A percentile compares a stretch with the other conserved stretches of the same genome.
These are phyloP conservation scores for Drosophila putrida DNA, from an alignment of 2,888 invertebrate species.

Conservation along the genomic window DNA sequence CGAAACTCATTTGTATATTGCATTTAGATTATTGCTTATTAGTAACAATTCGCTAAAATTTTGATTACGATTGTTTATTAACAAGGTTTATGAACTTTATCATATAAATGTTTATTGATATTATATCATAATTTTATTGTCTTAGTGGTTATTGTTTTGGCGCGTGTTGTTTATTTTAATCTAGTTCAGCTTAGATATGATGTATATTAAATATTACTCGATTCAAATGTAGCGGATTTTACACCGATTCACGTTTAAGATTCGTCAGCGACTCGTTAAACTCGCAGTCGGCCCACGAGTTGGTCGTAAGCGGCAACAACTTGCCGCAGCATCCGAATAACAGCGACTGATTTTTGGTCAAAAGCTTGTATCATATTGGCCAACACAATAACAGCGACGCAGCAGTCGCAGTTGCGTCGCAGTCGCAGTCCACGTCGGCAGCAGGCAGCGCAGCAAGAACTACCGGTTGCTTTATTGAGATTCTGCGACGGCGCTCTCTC, in stretches of 20 bases:
- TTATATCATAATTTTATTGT: constrained; percentile 7
- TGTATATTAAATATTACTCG: constrained; percentile 15
- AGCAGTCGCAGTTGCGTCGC: constrained; percentile 47
- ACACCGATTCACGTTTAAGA: constrained; percentile 11
- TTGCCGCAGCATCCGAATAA: constrained; percentile 73
- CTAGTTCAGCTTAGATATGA: background rate
- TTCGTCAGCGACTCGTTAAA: constrained; percentile 32
- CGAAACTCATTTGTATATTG: constrained; percentile 31
- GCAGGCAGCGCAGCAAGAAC: constrained; percentile 55
- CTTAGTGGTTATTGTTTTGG: constrained; percentile 1
- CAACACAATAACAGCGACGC: constrained; percentile 64
- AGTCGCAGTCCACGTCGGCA: constrained; percentile 24
- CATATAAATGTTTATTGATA: constrained; percentile 1
- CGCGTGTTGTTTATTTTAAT: constrained; percentile 6
- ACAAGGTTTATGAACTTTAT: constrained; percentile 25
- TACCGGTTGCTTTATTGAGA: constrained; percentile 71
- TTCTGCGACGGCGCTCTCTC: constrained; percentile 42
- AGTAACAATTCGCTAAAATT: constrained; percentile 38
- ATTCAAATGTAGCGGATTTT: constrained; percentile 20
- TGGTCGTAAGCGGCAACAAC: constrained; percentile 69
- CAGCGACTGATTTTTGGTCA: constrained; percentile 69
- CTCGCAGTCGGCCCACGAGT: constrained; percentile 54
- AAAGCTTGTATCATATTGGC: constrained; percentile 31
- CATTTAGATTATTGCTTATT: constrained; percentile 33
- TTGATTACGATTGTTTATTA: constrained; percentile 28